phyloP scores from a whole-genome alignment of 2,113 vertebrate genomes.

The Saccopteryx leptura region DNA sequence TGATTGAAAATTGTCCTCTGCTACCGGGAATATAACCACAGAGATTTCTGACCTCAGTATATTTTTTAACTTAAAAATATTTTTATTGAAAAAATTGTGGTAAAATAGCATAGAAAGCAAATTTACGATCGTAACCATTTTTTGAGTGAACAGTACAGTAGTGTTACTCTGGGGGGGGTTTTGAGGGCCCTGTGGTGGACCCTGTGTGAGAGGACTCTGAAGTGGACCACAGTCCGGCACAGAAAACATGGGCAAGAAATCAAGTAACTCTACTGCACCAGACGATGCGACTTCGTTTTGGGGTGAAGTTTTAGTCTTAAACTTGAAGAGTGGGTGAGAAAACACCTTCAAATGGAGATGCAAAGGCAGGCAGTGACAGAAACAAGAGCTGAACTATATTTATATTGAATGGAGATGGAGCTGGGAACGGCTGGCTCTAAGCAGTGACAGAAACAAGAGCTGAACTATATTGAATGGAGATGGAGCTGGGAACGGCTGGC shows the following conservation, averaged over 20 bases:
- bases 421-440: background rate
- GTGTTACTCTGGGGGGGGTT: conserved; percentile 47
- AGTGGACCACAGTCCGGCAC: conserved; percentile 34
- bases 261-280: background rate
- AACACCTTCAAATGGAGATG: background rate
- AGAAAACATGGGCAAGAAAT: conserved; percentile 43
- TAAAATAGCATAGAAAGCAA: background rate
- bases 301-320: background rate
- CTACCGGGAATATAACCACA: conserved; percentile 59
- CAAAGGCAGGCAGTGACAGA: background rate
- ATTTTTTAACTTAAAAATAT: background rate
- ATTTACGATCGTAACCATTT: background rate
- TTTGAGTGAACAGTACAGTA: background rate
- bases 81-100: background rate
- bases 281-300: background rate
- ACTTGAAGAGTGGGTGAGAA: background rate
- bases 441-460: background rate
- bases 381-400: background rate
- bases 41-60: background rate
- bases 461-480: background rate
- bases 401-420: background rate
- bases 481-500: background rate
- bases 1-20: conserved; percentile 72
- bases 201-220: conserved; percentile 60
- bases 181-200: conserved; percentile 66